These are phyloP conservation scores for Plebejus melissa DNA, from an alignment of 2,888 invertebrate genomes.

Conservation along the genomic window DNA sequence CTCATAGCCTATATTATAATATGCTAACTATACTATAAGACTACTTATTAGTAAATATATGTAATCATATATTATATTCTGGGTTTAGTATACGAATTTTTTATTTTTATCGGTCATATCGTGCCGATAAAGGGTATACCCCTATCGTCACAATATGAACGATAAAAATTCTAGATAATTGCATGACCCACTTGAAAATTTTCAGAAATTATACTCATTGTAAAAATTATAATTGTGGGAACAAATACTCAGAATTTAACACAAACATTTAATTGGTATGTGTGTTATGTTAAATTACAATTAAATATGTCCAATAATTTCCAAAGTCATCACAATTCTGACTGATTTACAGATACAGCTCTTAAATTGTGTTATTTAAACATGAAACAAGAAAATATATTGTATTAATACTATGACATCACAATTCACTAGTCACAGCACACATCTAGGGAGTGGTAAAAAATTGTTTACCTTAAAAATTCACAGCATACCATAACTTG, in stretches of 20 bases:
- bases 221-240: background rate
- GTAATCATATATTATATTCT: too few relatives aligned
- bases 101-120: too few relatives aligned
- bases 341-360: too few relatives aligned
- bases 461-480: conserved; percentile 7
- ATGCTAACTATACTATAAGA: too few relatives aligned
- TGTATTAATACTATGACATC: too few relatives aligned
- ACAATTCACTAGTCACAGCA: too few relatives aligned
- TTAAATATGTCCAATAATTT: background rate
- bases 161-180: background rate
- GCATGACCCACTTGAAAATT: background rate
- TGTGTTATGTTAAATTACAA: background rate
- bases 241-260: background rate
- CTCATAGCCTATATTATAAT: background rate
- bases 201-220: background rate
- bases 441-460: background rate
- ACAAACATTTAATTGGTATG: background rate
- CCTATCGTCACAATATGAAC: too few relatives aligned
- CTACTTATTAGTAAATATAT: too few relatives aligned
- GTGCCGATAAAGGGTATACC: too few relatives aligned
- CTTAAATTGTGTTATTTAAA: too few relatives aligned
- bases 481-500: conserved; percentile 7
- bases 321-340: background rate
- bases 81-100: too few relatives aligned
- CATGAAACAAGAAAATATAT: too few relatives aligned